Evolutionary conservation across 2,113 vertebrate genomes (phyloP), one percentile per base, ranked within the genome.

Genomic region (Cepphus grylle): DNA sequence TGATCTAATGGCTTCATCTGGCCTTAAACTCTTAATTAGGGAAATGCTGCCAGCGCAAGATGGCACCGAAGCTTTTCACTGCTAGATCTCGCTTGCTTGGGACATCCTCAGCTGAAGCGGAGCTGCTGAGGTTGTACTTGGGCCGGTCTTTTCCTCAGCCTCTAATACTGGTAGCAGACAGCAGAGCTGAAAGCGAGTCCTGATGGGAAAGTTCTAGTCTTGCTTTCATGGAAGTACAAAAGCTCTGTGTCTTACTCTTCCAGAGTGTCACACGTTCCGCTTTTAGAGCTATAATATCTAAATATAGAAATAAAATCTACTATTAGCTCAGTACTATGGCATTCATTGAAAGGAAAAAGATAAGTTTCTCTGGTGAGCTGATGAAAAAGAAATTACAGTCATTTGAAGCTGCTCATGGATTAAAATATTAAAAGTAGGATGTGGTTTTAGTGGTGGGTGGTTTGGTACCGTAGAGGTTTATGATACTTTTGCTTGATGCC

Each of bases 1-100:
- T 94, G 92, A 96, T 95, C 86, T 95, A 94, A 92, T 94, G 83
- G 80, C 34, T 96, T 92, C 92, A 93, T 90, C 83, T 95, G 96
- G 92, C 86, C 50, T 74, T 86, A 89, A 94, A 79, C 79, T 89
- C 80, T 91, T 92, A 94, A 93, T 94, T 86, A 94, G 56, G 61
- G 69, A 76, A 81, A 72, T 72, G 43, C 61, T 84, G 43, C 77
- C 59, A 92, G 86, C 21, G 26, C 56, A 90, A 86, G 58, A 81
- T 76, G 77, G 47, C 43, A 56, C 13, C 62, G 83, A 92, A 89
- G 61, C 40, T 93, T 81, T 92, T n/a, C 0, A 1, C n/a, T 69
- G 36, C 27, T 94, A 49, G 55, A 52, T 86, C 86, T 77, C 0
- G 0, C 61, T 90, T 88, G 40, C 43, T 47, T 69, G n/a, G 69